phyloP scores from a whole-genome alignment of 2,797 vertebrate genomes.

The Hylomyscus alleni region DNA sequence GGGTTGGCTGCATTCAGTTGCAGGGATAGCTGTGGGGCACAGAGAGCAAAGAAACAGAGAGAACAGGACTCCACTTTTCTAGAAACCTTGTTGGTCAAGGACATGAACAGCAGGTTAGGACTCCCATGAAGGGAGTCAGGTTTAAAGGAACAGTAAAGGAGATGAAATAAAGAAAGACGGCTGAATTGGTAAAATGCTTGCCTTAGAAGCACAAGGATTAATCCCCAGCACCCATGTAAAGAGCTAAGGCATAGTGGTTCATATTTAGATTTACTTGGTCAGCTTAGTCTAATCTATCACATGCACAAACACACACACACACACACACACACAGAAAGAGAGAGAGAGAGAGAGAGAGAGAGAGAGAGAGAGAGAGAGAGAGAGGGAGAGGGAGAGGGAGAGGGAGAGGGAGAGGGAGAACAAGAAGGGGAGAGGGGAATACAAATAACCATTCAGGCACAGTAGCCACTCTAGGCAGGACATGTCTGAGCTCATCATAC shows the following conservation, averaged over 20 bases:
- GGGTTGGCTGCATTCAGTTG: slow-evolving; percentile 38
- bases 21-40: background rate
- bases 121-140: background rate
- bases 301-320: background rate
- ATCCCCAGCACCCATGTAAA: background rate
- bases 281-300: background rate
- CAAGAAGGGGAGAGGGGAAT: too few species aligned
- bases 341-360: background rate
- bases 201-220: background rate
- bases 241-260: background rate
- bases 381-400: background rate
- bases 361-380: background rate
- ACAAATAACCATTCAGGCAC: background rate
- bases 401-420: background rate
- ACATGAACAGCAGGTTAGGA: background rate
- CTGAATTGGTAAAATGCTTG: background rate
- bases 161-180: background rate
- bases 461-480: background rate
- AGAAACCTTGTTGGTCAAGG: slow-evolving; percentile 1
- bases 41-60: background rate
- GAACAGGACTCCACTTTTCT: slow-evolving; percentile 23
- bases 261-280: background rate
- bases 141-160: background rate
- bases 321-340: background rate
- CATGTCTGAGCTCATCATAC: background rate